Base-by-base conservation (phyloP, 2,888 invertebrate species). In the Apodemia mormo region DNA sequence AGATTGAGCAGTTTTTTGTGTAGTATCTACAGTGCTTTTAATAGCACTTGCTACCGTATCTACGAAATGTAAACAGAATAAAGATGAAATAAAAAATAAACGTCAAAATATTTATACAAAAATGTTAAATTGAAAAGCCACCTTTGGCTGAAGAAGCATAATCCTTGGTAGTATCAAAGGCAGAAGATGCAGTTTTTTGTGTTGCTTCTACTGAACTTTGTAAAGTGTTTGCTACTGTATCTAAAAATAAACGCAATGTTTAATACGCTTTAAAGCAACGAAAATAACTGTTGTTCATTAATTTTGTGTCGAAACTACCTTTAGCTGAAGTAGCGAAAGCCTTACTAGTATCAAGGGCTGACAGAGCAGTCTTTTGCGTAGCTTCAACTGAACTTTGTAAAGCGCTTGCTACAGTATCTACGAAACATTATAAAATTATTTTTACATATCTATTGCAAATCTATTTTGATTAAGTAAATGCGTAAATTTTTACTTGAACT, bases 401-500 rank as follows among this genome's bases (percentile, higher is more conserved):
- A 67, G 85, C 83, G 75, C 72, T 83, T 74, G 83, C 78, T 77
- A 85, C 83, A 22, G 82, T 82, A 79, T 87, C 86, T 87, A 87
- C 76, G 84, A 86, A 74, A 8, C 72, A 66, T 14, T n/a, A 75
- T 65, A 66, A 12, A 61, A n/a, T 72, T 45, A 45, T 45, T 45
- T 45, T 56, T 66, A 76, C 49, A 58, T 30, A 33, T 61, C 33
- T 61, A 61, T 33, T 12, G 5, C 40, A 8, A 40, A 40, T 40
- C 7, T 40, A 40, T 40, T 40, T 40, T 40, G 8, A 40, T 8
- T 40, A 40, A 8, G 10, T 12, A 45, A 45, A 40, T 40, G 8
- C 40, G 40, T 7, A 7, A 40, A 40, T 40, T 40, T 45, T 10
- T 12, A 45, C 10, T 12, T 2, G 2, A 6, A 29, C 29, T 78